Base-by-base conservation (phyloP, 2,888 invertebrate species). In the Drosophila nr. fundita region DNA sequence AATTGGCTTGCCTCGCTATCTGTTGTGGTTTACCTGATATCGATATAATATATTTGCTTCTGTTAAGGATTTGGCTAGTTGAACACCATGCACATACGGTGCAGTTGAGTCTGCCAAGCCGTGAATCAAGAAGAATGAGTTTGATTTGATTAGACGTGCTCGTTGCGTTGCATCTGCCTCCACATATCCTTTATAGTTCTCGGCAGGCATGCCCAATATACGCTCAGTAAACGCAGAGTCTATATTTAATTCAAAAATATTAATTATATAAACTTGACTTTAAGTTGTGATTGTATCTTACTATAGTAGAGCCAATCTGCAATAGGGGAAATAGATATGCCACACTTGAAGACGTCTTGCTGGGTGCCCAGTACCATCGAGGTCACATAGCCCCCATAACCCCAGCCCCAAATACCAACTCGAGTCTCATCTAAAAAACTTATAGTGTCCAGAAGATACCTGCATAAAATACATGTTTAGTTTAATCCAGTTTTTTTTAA, bases 161-260 rank as follows among this genome's bases (percentile, higher is more conserved):
- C 97, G 95, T 92, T 96, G 96, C 58, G 98, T 97, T 81, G 98
- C 96, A 93, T 98, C 98, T 48, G 98, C 97, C 92, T 98, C 98
- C 85, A 97, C 98, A 94, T 98, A 98, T 64, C 97, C 97, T 91
- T 97, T 96, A 93, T 96, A 96, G 94, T 98, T 97, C 91, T 98
- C 97, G 36, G 95, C 95, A 64, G 98, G 98, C 82, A 96, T 94
- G 45, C 98, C 98, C 89, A 99, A 95, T 87, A 98, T 96, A 73
- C 98, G 95, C 94, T 99, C 99, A 95, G 99, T 98, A 92, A 99
- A 99, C 7, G 97, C 98, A 32, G 98, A 98, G 94, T 99, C 98
- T 99, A 92, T 34, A 68, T 21, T 21, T 32, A 15, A 15, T 8
- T 24, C 2, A 45, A 45, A 4, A 15, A 2, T 4, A 24, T 24